Evolutionary conservation across 2,797 vertebrate species (phyloP), one percentile per base, ranked within the genome.

Genomic region (Siniperca obscura): DNA sequence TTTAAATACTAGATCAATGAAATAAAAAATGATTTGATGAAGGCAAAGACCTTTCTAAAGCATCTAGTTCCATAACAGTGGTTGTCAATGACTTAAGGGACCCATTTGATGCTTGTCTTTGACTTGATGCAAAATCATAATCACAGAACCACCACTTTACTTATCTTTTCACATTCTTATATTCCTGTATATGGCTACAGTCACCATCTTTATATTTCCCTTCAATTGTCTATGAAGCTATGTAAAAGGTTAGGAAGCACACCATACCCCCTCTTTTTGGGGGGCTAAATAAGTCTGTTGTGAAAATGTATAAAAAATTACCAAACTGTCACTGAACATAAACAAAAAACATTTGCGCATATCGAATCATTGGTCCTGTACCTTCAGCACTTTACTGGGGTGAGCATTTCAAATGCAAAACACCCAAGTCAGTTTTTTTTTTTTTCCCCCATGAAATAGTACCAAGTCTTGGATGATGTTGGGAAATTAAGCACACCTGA

Each of bases 401-500:
- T 46, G 46, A 71, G 17, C 7, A 64, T 70, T 78, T 75, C 7
- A 3, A 74, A 66, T 44, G 25, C 34, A 65, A 9, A 12, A 12
- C 2, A 50, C 44, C 62, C 2, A 17, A 14, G 30, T 30, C 30
- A 30, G 30, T 27, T 40, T 27, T 55, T 50, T 5, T 64, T 6
- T 25, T 50, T 5, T 64, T 6, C 22, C 50, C 2, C 68, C 48
- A 73, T 65, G 57, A 84, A 69, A 80, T 17, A 11, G 25, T 46
- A 57, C 5, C 36, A 25, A 62, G 36, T 74, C 34, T 30, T 19
- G 3, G 6, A 44, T 59, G 14, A 19, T 22, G 52, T 48, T 60
- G 25, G 46, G 38, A 71, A 78, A 76, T 76, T 25, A 53, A 83
- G 25, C 7, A 53, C 38, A 62, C 27, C 21, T 69, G 62, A 59